These are phyloP conservation scores for Axea sp. DNA, from an alignment of 2,888 invertebrate genomes.

Conservation along the genomic window DNA sequence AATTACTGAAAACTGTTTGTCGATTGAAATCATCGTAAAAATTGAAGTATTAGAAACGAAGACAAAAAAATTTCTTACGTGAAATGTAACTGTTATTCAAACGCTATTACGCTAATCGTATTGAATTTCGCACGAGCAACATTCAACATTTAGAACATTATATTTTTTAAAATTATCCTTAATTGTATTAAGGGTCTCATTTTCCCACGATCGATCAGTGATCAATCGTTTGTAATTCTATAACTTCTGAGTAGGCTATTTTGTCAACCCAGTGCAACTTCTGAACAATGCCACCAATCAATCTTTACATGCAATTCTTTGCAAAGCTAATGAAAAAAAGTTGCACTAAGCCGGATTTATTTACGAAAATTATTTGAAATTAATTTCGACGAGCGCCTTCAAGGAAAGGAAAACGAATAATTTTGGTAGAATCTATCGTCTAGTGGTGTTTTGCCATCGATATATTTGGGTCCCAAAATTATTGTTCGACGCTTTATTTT, in stretches of 20 bases:
- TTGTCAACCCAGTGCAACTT: neutral
- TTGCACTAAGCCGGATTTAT: too few species aligned
- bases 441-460: slow-evolving; percentile 46
- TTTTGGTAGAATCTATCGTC: slow-evolving; percentile 3
- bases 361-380: neutral
- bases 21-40: slow-evolving; percentile 25
- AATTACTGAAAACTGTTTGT: slow-evolving; percentile 26
- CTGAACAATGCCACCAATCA: too few species aligned
- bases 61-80: too few species aligned
- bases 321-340: too few species aligned
- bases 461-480: slow-evolving; percentile 46
- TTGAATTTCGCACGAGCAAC: slow-evolving; percentile 56
- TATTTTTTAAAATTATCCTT: slow-evolving; percentile 48
- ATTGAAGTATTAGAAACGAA: slow-evolving; percentile 9
- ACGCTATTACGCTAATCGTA: slow-evolving; percentile 48
- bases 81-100: slow-evolving; percentile 17
- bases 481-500: slow-evolving; percentile 25
- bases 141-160: slow-evolving; percentile 59
- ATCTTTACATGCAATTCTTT: too few species aligned
- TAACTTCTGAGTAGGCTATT: too few species aligned
- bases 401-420: neutral
- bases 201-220: slow-evolving; percentile 50
- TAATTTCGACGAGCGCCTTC: neutral
- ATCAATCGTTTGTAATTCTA: slow-evolving; percentile 38
- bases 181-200: slow-evolving; percentile 54